Evolutionary conservation across 1,140 invertebrate genomes (phyloP).

Genomic region (Euglossa dilemma): DNA sequence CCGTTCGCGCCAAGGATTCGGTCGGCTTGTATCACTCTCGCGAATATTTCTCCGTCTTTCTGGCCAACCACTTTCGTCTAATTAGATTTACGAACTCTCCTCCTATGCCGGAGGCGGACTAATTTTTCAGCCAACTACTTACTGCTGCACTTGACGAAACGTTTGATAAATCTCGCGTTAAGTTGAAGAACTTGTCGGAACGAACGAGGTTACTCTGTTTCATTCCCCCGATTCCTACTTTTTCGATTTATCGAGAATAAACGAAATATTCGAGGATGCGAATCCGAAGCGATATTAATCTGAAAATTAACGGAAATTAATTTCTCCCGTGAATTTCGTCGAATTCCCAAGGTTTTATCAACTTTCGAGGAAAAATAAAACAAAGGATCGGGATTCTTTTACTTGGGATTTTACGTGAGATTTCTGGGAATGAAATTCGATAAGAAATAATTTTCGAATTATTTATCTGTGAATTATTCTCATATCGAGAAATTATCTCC

Average conservation of each 20-base stretch:
- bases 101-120: background rate
- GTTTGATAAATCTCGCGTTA: conserved; percentile 11
- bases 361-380: background rate
- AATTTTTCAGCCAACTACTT: conserved; percentile 15
- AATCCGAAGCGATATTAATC: no score
- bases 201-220: background rate
- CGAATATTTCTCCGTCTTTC: background rate
- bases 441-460: no score
- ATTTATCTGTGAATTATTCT: no score
- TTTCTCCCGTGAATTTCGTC: background rate
- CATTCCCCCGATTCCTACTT: no score
- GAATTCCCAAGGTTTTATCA: background rate
- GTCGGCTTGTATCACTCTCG: background rate
- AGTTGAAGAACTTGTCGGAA: background rate
- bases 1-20: background rate
- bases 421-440: no score
- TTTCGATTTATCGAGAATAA: background rate
- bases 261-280: background rate
- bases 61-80: background rate
- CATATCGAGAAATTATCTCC: background rate
- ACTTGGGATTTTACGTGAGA: no score
- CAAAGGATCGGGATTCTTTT: no score
- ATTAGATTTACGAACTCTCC: background rate
- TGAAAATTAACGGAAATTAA: background rate
- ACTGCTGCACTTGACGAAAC: background rate